These are phyloP conservation scores for Calliphora vomitoria DNA, from an alignment of 2,888 invertebrate species.

Conservation along the genomic window DNA sequence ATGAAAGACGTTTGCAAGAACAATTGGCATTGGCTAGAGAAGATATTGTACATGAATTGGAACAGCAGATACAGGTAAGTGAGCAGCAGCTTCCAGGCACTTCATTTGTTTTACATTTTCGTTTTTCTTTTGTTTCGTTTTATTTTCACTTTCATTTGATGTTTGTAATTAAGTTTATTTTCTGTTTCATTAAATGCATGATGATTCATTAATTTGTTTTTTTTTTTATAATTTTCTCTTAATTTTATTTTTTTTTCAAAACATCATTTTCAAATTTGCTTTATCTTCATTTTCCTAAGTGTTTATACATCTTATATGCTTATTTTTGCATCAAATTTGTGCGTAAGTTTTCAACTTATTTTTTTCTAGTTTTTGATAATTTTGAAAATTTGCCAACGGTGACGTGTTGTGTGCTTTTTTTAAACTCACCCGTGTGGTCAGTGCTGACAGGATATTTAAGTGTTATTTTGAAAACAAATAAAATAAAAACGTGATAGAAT, in stretches of 20 bases:
- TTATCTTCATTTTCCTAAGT: conserved; percentile 16
- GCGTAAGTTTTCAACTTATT: conserved; percentile 27
- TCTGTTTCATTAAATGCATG: conserved; percentile 70
- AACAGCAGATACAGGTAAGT: conserved; percentile 90
- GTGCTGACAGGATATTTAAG: conserved; percentile 35
- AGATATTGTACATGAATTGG: conserved; percentile 89
- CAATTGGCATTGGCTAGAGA: conserved; percentile 88
- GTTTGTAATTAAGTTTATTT: conserved; percentile 40
- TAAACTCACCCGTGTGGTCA: conserved; percentile 59
- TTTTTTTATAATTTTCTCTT: conserved; percentile 14
- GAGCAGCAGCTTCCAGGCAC: not conserved
- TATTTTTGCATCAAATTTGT: conserved; percentile 25
- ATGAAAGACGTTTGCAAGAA: conserved; percentile 86
- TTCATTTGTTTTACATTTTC: conserved; percentile 24
- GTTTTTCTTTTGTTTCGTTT: not conserved
- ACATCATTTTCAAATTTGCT: conserved; percentile 16
- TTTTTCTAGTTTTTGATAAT: conserved; percentile 29
- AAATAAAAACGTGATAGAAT: not conserved
- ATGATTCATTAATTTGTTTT: conserved; percentile 59
- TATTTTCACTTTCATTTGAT: conserved; percentile 31
- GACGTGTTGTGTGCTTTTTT: conserved; percentile 53
- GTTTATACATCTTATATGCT: not conserved
- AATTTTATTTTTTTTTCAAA: not conserved
- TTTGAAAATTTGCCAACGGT: conserved; percentile 72
- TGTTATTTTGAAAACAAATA: not conserved